Conservation (phyloP, 1,140 invertebrate species). For the Cyclargus thomasi region DNA sequence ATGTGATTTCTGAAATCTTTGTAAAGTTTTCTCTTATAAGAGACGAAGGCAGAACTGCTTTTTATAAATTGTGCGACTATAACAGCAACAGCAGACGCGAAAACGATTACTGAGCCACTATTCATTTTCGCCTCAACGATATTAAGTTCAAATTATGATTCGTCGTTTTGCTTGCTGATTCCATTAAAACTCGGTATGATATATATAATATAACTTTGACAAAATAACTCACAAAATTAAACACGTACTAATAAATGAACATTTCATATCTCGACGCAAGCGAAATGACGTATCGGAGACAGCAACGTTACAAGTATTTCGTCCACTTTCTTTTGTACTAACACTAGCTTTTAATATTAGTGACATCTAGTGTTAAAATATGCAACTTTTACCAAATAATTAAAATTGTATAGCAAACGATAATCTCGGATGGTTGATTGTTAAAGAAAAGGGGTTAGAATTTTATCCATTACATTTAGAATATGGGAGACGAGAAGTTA, state of each 20-base stretch:
- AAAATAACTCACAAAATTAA: background rate
- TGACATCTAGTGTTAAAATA: slow-evolving; percentile 73
- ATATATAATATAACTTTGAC: background rate
- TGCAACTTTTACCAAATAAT: slow-evolving; percentile 62
- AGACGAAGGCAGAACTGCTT: background rate
- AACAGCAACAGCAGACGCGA: background rate
- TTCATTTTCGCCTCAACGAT: background rate
- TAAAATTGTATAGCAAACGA: slow-evolving; percentile 44
- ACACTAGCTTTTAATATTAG: slow-evolving; percentile 73
- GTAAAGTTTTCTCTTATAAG: background rate
- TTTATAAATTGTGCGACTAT: background rate
- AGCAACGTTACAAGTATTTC: slow-evolving; percentile 21
- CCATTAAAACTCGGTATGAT: background rate
- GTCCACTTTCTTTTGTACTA: slow-evolving; percentile 29
- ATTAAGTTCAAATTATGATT: background rate
- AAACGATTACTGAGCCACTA: background rate
- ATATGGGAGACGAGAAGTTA: slow-evolving; percentile 59
- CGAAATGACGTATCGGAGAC: background rate
- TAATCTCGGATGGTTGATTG: slow-evolving; percentile 66
- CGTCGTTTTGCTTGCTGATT: background rate
- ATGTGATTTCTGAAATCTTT: background rate
- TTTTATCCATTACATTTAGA: slow-evolving; percentile 67
- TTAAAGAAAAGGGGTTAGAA: slow-evolving; percentile 69
- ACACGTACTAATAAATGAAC: background rate
- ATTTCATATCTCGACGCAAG: background rate